Base-by-base conservation (phyloP, 2,113 vertebrate genomes). In the Macroglossus sobrinus region DNA sequence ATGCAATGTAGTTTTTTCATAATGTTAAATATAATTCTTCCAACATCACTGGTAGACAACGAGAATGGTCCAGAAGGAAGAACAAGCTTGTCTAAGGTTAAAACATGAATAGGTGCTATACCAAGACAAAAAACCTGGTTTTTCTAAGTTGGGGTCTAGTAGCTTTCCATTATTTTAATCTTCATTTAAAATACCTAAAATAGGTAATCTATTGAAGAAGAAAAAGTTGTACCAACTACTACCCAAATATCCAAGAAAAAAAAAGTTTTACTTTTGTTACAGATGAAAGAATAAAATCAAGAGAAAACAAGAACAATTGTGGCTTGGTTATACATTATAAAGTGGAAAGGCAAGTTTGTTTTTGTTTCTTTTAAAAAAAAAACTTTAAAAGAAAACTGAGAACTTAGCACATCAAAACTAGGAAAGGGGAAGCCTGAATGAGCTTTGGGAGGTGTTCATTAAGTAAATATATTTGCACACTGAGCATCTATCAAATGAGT, bases 131-230 rank as follows among this genome's bases (percentile, higher is more conserved):
- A 95, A 75, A 59, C 7, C 33, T 55, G 2, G 16, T 78, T 92
- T 72, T 68, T 89, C 53, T 74, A 69, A 69, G 5, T 47, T 88
- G 6, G 2, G 40, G 4, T 50, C 22, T 45, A 79, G 7, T 74
- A 40, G n/a, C 1, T 63, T 87, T 61, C 10, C 22, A 88, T 43
- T 71, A 66, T 72, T 22, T 19, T 64, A 26, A 19, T 12, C 26
- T 64, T 87, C 76, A 95, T 53, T 93, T 91, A 38, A 93, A 91
- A 96, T 76, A 94, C 13, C 43, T 75, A 75, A 88, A 66, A 64
- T 40, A 75, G 7, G 30, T n/a, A n/a, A 88, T 33, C 26, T 61
- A 28, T 12, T 21, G 66, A 79, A 76, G 14, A 86, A 21, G 28
- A 89, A 33, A 0, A 72, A 85, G 50, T 43, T 69, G 80, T 66